Evolutionary conservation across 92 coral and sea anemone species (phyloP).

Genomic region (Phenganax marumi): DNA sequence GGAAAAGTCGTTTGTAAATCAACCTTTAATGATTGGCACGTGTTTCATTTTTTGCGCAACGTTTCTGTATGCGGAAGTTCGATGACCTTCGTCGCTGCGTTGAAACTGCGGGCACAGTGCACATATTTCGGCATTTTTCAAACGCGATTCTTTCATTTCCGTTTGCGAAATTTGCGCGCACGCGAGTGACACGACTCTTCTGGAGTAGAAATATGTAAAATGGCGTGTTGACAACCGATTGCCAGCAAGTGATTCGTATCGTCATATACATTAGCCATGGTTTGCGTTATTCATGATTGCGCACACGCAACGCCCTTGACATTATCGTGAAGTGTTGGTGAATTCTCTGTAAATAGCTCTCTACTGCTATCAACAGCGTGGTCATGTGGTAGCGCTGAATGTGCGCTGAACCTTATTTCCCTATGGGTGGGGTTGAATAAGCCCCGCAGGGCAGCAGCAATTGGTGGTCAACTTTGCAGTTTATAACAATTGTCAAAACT

Average conservation of each 20-base stretch:
- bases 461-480: too few species aligned
- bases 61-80: slow-evolving; percentile 9
- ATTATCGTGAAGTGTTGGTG: too few species aligned
- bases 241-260: background rate
- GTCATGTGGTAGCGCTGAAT: too few species aligned
- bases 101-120: background rate
- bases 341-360: too few species aligned
- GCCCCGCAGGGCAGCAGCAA: too few species aligned
- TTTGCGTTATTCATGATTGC: background rate
- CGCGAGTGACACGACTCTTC: background rate
- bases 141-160: slow-evolving; percentile 26
- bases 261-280: background rate
- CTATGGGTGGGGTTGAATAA: too few species aligned
- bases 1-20: background rate
- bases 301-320: background rate
- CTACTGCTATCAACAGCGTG: too few species aligned
- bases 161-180: slow-evolving; percentile 7
- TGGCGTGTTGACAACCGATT: slow-evolving; percentile 13
- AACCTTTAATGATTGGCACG: background rate
- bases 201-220: slow-evolving; percentile 11
- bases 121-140: slow-evolving; percentile 1
- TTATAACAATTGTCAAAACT: too few species aligned
- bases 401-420: too few species aligned
- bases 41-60: background rate
- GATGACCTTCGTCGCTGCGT: slow-evolving; percentile 2